Evolutionary conservation across 2,888 invertebrate species (phyloP), one percentile per base, ranked within the genome.

Genomic region (Orthonychiurus folsomi): DNA sequence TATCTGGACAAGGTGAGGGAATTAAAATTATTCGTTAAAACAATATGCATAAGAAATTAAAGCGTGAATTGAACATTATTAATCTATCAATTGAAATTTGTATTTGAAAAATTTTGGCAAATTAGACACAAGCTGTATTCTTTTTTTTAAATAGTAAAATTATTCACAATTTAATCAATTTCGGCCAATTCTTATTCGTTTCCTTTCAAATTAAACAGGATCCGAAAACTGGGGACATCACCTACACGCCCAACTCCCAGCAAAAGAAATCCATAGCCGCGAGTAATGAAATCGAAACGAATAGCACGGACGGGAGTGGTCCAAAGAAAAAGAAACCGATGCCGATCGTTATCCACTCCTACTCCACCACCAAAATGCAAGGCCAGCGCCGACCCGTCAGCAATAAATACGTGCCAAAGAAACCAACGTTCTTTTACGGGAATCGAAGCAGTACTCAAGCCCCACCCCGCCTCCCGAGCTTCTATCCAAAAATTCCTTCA

Each of bases 381-480:
- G 70, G 70, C 20, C 65, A 65, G 61, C 61, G 57, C 37, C 59
- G 62, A 59, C 69, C 48, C 56, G 65, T 69, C 50, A 69, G 69
- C 63, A 59, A 61, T 28, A 71, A 71, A 53, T 62, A 67, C 53
- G 63, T 67, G 24, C 66, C 68, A 9, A 72, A 72, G 50, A 64
- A 69, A 50, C 72, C 72, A 1, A 70, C 72, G 1, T 72, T 70
- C 28, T 72, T 68, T 67, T 66, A 69, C 27, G 67, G 66, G n/a
- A 69, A 69, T 56, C 53, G 62, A n/a, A 65, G 66, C 1, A 68
- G 63, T 20, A 72, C 71, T 2, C 56, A 69, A 9, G 70, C 70
- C 9, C 71, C 71, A 15, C 71, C 71, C 0, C 59, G 69, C 20
- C 61, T 72, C 2, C 71, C 71, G 2, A 66, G 66, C 52, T 72